phyloP scores from a whole-genome alignment of 2,113 vertebrate species.

The Pangasianodon hypophthalmus region DNA sequence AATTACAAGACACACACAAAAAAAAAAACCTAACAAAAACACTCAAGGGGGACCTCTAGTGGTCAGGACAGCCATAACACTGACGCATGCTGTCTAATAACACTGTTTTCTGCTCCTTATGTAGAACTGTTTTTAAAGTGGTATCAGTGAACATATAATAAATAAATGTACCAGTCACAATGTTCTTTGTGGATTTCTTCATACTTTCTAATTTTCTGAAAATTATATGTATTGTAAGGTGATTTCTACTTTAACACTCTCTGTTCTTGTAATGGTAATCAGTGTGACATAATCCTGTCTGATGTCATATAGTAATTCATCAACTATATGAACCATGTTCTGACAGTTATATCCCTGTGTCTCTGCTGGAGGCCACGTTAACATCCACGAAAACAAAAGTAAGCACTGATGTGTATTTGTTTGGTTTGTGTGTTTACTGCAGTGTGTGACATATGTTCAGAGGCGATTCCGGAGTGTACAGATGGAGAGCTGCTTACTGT shows the following conservation, averaged over 20 bases:
- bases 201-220: not conserved
- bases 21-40: too few species aligned
- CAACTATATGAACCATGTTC: not conserved
- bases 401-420: not conserved
- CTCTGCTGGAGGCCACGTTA: not conserved
- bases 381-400: not conserved
- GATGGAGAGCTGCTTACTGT: slow-evolving; percentile 86
- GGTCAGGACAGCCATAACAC: too few species aligned
- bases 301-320: not conserved
- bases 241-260: not conserved
- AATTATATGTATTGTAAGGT: not conserved
- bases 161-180: too few species aligned
- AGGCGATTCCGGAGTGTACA: slow-evolving; percentile 79
- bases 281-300: not conserved
- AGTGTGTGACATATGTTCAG: slow-evolving; percentile 84
- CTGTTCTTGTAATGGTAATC: not conserved
- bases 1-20: too few species aligned
- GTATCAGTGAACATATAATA: not conserved
- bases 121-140: not conserved
- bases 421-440: slow-evolving; percentile 37
- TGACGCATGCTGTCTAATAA: not conserved
- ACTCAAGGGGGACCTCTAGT: too few species aligned
- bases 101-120: not conserved
- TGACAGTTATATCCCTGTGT: not conserved
- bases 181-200: not conserved